Evolutionary conservation across 2,888 invertebrate genomes (phyloP).

Genomic region (Pseudococcus jackbeardsleyi): DNA sequence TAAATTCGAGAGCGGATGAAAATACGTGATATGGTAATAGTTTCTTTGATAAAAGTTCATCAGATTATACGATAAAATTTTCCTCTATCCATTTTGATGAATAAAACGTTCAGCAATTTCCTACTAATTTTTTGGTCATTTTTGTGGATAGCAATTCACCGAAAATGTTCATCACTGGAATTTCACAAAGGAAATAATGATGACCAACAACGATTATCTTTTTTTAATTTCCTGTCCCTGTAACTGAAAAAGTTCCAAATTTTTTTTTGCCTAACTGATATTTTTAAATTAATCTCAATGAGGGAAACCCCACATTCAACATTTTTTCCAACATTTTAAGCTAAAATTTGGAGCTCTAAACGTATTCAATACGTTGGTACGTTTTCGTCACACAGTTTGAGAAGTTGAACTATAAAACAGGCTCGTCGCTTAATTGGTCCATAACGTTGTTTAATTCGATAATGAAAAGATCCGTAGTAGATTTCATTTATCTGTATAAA

Average conservation of each 20-base stretch:
- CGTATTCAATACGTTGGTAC: background rate
- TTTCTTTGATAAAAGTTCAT: background rate
- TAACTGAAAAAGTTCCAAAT: background rate
- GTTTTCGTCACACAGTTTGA: background rate
- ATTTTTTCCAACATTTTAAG: background rate
- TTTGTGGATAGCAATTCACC: background rate
- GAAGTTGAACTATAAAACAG: slow-evolving; percentile 14
- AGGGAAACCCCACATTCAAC: too few species aligned
- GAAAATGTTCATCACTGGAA: background rate
- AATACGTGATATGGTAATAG: background rate
- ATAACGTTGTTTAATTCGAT: slow-evolving; percentile 42
- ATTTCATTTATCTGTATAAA: slow-evolving; percentile 30
- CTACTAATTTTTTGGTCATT: background rate
- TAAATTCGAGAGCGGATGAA: background rate
- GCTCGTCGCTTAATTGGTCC: slow-evolving; percentile 36
- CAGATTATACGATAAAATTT: background rate
- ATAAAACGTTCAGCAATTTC: background rate
- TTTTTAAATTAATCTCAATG: too few species aligned
- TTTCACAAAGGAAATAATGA: background rate
- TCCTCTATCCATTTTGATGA: background rate
- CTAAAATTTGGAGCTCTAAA: background rate
- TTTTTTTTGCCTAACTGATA: too few species aligned
- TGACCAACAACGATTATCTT: background rate
- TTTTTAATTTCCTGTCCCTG: background rate
- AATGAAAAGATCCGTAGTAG: background rate